Base-by-base conservation (phyloP, 1,140 invertebrate species). In the Camponotus pennsylvanicus region DNA sequence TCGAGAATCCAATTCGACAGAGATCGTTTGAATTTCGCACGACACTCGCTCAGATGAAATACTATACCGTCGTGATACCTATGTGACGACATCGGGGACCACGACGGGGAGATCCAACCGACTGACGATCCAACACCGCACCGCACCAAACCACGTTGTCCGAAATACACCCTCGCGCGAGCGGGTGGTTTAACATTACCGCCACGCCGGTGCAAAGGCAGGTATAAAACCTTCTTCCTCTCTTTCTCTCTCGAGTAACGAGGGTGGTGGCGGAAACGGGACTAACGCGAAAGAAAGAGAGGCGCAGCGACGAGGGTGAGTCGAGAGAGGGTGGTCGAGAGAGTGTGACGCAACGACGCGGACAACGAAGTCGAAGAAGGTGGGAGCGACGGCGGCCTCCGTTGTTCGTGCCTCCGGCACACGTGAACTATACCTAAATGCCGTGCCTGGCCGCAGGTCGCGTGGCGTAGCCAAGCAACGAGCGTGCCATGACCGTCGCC, bases 381-480 rank as follows among this genome's bases (percentile, higher is more conserved):
- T 80, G 77, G 77, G 64, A 80, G 52, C 71, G 70, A 42, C 52
- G 21, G 64, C 21, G 89, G 61, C 45, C 42, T 45, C 42, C 42
- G 76, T 45, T 37, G 34, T 45, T 70, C 64, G 77, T 80, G 42
- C 45, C 45, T 69, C 21, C 21, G 27, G 64, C 77, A 80, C 77
- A 70, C 77, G 77, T 70, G 42, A 80, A 80, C 77, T 80, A 70
- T 80, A 80, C 64, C 64, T 55, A 80, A 80, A 80, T 80, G 64
- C 77, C 77, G 64, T 80, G 77, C 45, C 40, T 85, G 75, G 76
- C 83, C 69, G 70, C 66, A 85, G 76, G 88, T 90, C 85, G 89
- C 87, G 66, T 90, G 70, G 79, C 87, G 93, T 94, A 94, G 93
- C 94, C 94, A 94, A 90, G 94, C 93, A 94, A 94, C 94, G 92